A percentile compares a stretch with the other conserved stretches of the same genome.
Evolutionary conservation across 2,113 vertebrate genomes (phyloP).

Genomic region (Galemys pyrenaicus): DNA sequence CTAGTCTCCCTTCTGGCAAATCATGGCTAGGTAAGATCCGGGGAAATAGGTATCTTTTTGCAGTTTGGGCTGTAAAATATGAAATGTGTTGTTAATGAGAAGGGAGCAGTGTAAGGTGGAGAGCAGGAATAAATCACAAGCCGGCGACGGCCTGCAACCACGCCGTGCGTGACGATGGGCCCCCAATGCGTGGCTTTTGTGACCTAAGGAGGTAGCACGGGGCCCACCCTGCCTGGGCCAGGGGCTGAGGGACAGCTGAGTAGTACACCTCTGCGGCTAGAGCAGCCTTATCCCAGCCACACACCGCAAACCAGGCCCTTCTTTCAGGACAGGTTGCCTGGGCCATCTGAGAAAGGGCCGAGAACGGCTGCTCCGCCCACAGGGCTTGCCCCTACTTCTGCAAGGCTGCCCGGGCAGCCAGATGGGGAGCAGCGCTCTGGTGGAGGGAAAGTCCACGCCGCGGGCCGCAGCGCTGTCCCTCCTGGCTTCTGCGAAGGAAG

Average conservation of each 20-base stretch:
- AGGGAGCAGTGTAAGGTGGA: not conserved
- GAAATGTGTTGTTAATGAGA: not conserved
- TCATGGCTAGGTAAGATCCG: not conserved
- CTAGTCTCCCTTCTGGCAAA: not conserved
- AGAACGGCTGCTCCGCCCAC: not conserved
- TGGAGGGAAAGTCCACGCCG: not conserved
- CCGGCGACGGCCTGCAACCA: not conserved
- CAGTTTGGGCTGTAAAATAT: slow-evolving; percentile 5
- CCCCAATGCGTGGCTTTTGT: not conserved
- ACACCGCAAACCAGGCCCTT: not conserved
- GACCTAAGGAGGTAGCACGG: not conserved
- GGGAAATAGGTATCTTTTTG: not conserved
- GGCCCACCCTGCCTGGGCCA: not conserved
- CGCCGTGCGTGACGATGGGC: not conserved
- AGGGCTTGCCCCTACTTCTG: fast-evolving
- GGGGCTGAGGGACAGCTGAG: not conserved
- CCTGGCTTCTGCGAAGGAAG: slow-evolving; percentile 58
- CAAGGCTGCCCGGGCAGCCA: not conserved
- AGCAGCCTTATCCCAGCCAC: not conserved
- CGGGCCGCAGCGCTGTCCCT: not conserved
- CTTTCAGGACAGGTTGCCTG: not conserved
- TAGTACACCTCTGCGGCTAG: fast-evolving
- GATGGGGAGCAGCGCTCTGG: slow-evolving; percentile 64
- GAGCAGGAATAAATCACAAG: not conserved
- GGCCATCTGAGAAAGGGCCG: not conserved